A percentile compares a stretch with the other conserved stretches of the same genome.
Evolutionary conservation across 2,888 invertebrate species (phyloP).

Genomic region (Ametastegia equiseti): DNA sequence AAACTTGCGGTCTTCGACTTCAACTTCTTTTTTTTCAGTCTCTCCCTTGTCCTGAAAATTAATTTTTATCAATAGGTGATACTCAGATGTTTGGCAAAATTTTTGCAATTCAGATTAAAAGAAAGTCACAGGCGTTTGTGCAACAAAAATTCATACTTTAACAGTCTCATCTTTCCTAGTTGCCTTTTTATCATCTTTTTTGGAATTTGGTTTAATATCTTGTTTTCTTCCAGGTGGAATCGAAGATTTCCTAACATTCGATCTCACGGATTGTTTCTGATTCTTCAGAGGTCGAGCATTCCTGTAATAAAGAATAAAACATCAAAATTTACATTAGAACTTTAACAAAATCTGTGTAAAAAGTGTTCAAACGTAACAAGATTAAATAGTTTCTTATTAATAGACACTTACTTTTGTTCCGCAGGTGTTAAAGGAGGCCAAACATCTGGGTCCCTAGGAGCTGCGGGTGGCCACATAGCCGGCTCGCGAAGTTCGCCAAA

Average conservation of each 20-base stretch:
- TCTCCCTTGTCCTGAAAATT: constrained; percentile 79
- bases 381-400: background rate
- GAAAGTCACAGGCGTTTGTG: constrained; percentile 11
- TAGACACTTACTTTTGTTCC: constrained; percentile 82
- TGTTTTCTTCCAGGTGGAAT: constrained; percentile 68
- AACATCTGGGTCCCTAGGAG: constrained; percentile 86
- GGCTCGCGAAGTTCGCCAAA: constrained; percentile 80
- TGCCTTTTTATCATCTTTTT: constrained; percentile 71
- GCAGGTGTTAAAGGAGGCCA: constrained; percentile 92
- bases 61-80: constrained; percentile 45
- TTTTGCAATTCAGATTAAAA: background rate
- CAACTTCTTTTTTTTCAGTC: constrained; percentile 82
- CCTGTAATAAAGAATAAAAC: constrained; percentile 59
- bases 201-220: constrained; percentile 73
- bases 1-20: constrained; percentile 88
- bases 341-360: background rate
- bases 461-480: constrained; percentile 77
- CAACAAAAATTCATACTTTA: constrained; percentile 58
- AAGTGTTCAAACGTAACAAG: background rate
- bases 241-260: constrained; percentile 70
- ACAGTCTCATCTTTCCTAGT: constrained; percentile 76
- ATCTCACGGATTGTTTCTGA: constrained; percentile 70
- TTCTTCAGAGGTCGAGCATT: constrained; percentile 71
- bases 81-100: background rate
- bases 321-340: constrained; percentile 18